Evolutionary conservation across 2,797 vertebrate genomes (phyloP).

Genomic region (Brachyalestes nurse): DNA sequence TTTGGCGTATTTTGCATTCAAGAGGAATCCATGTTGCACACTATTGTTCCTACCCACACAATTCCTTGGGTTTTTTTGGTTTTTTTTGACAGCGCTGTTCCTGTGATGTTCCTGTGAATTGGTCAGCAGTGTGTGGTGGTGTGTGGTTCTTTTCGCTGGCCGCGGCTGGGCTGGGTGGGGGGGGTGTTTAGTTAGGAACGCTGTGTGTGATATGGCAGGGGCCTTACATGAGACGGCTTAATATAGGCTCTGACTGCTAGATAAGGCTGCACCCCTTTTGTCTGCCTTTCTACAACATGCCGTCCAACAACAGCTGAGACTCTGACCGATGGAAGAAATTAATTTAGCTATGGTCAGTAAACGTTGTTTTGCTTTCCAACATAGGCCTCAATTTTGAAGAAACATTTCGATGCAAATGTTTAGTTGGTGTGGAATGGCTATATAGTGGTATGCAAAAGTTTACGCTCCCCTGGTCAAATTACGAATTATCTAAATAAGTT

Average conservation of each 20-base stretch:
- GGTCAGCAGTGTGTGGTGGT: slow-evolving; percentile 21
- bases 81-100: neutral
- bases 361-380: neutral
- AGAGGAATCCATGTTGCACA: slow-evolving; percentile 35
- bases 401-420: too few species aligned
- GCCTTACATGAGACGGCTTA: slow-evolving; percentile 35
- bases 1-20: slow-evolving; percentile 34
- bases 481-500: too few species aligned
- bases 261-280: slow-evolving; percentile 29
- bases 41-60: slow-evolving; percentile 34
- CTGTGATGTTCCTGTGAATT: slow-evolving; percentile 9
- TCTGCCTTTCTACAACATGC: neutral
- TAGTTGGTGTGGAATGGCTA: too few species aligned
- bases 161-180: neutral
- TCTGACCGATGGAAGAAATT: slow-evolving; percentile 37
- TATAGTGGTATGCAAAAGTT: too few species aligned
- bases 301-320: slow-evolving; percentile 42
- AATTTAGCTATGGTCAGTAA: neutral
- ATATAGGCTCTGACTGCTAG: slow-evolving; percentile 48
- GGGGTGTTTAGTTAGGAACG: neutral
- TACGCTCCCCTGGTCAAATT: too few species aligned
- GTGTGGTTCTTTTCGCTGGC: neutral
- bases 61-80: neutral
- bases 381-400: too few species aligned
- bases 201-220: slow-evolving; percentile 24